Evolutionary conservation across 1,140 invertebrate species (phyloP), one percentile per base, ranked within the genome.

Genomic region (Tribolium madens): DNA sequence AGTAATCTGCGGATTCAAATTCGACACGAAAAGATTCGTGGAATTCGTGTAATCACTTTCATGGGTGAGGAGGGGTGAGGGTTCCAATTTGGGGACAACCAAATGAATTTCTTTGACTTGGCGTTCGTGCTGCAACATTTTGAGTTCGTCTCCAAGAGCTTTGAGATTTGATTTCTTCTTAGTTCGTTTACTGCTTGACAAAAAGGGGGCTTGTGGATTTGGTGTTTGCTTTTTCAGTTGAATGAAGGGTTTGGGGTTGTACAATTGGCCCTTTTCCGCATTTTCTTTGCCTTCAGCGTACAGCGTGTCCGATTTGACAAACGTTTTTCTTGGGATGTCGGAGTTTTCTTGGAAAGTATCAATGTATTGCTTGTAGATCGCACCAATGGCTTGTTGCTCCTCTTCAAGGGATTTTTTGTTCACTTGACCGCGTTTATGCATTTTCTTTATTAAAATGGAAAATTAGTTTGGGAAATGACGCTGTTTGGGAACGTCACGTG

Each of bases 11-110:
- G 94, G 93, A 87, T 94, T 94, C 13, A 97, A 88, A 87, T 96
- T 96, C 52, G 94, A 94, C 18, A 97, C 86, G 84, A 96, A 97
- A 14, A 97, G 88, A 87, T 97, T 97, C 50, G 96, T 97, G 0
- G 95, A 96, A 81, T 90, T 93, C 73, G 93, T 93, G 89, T 97
- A 93, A 18, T 93, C 92, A 80, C 89, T 90, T 81, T 94, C 93
- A 31, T 78, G 80, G 52, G 71, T 76, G 9, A 78, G 12, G 2
- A 64, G 12, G 7, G 60, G 52, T 13, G 70, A 15, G 7, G 60
- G 17, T 18, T 79, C 81, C 26, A 73, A 12, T 17, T 9, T 78
- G 3, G 57, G 26, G 3, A 64, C 31, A n/a, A 57, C 52, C 4
- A 64, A 12, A 36, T 75, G 26, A 47, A 75, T 52, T 53, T 64